Conservation (phyloP, 1,140 invertebrate genomes). For the Calosoma granatense region DNA sequence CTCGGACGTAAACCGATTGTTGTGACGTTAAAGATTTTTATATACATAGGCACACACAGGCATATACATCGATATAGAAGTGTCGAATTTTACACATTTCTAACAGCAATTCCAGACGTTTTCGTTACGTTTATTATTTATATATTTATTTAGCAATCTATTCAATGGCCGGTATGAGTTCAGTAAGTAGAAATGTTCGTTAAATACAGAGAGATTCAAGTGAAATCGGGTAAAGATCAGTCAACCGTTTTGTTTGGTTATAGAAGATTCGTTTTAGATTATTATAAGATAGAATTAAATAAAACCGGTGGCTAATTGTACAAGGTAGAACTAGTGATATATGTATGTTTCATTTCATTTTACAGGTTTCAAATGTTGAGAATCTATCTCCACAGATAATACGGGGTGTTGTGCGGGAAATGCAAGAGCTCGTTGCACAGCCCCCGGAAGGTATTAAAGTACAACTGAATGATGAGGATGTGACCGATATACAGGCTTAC, state of each 20-base stretch:
- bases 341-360: too few species aligned
- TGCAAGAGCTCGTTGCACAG: slow-evolving; percentile 61
- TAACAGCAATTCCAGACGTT: background rate
- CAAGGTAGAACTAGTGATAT: too few species aligned
- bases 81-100: background rate
- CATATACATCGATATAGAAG: background rate
- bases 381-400: slow-evolving; percentile 91
- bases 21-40: slow-evolving; percentile 35
- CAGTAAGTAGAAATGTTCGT: slow-evolving; percentile 11
- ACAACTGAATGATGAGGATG: slow-evolving; percentile 78
- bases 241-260: too few species aligned
- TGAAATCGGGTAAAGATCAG: too few species aligned
- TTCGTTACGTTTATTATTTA: background rate
- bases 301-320: too few species aligned
- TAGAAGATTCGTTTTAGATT: too few species aligned
- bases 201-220: background rate
- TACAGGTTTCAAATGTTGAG: slow-evolving; percentile 77
- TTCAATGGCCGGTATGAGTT: slow-evolving; percentile 12
- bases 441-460: slow-evolving; percentile 86
- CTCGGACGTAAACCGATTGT: slow-evolving; percentile 17
- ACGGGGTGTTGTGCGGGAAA: slow-evolving; percentile 70
- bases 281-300: too few species aligned
- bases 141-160: slow-evolving; percentile 11
- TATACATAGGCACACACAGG: slow-evolving; percentile 6
- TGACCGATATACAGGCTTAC: slow-evolving; percentile 84